phyloP scores from a whole-genome alignment of 2,113 vertebrate species.

The Rhinichthys klamathensis region DNA sequence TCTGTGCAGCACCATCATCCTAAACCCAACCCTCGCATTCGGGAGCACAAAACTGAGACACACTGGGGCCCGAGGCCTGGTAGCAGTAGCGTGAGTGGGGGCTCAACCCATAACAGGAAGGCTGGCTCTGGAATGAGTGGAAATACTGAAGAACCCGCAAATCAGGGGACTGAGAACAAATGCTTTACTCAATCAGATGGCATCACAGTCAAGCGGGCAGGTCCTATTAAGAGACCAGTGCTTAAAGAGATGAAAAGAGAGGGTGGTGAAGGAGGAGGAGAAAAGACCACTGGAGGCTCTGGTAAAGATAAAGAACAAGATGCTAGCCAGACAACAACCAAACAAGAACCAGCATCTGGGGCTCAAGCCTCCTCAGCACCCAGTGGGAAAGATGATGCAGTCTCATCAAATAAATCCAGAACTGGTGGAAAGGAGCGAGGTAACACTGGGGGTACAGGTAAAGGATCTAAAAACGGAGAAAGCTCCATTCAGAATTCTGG shows the following conservation, averaged over 20 bases:
- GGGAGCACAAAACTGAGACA: conserved; percentile 89
- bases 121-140: conserved; percentile 67
- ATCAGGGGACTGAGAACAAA: conserved; percentile 65
- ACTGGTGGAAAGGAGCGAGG: conserved; percentile 74
- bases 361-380: conserved; percentile 63
- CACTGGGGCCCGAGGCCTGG: conserved; percentile 91
- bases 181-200: conserved; percentile 63
- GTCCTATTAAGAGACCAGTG: conserved; percentile 85
- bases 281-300: conserved; percentile 65
- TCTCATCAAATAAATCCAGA: conserved; percentile 65
- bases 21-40: conserved; percentile 75
- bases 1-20: conserved; percentile 70
- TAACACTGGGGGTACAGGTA: conserved; percentile 61
- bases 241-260: conserved; percentile 77
- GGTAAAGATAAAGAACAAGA: conserved; percentile 80
- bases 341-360: conserved; percentile 65
- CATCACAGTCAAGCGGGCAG: conserved; percentile 75
- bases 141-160: conserved; percentile 68
- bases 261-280: conserved; percentile 71
- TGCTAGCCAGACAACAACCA: conserved; percentile 60
- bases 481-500: conserved; percentile 51
- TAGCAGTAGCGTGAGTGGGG: conserved; percentile 71
- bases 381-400: conserved; percentile 68
- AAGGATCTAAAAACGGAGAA: conserved; percentile 74
- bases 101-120: conserved; percentile 76